Conservation (phyloP, 2,888 invertebrate genomes). For the Nephrotoma flavescens region DNA sequence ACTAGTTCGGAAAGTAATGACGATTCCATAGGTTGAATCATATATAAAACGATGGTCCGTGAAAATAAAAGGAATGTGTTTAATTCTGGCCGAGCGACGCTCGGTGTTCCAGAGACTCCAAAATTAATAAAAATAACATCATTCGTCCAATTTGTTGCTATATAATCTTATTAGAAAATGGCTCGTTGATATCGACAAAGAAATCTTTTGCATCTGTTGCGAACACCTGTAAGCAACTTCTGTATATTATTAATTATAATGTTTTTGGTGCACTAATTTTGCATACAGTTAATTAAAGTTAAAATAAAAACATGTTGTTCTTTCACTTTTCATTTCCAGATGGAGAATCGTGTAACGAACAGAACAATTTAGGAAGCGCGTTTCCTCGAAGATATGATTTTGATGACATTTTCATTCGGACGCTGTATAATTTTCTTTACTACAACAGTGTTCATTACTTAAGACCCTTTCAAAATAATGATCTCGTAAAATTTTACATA, state of each 20-base stretch:
- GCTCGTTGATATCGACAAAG: neutral
- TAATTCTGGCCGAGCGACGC: too few species aligned
- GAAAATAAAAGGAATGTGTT: too few species aligned
- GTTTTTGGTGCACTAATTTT: neutral
- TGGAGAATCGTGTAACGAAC: neutral
- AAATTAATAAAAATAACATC: too few species aligned
- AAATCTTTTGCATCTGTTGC: neutral
- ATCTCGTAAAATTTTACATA: neutral
- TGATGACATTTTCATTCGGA: neutral
- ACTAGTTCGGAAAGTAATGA: too few species aligned
- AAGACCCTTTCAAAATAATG: neutral
- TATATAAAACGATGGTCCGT: too few species aligned
- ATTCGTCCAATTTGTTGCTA: too few species aligned
- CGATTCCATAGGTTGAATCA: too few species aligned
- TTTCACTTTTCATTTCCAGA: neutral
- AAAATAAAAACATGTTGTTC: neutral
- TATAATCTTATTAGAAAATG: too few species aligned
- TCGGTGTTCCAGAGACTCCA: too few species aligned
- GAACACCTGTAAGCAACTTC: neutral
- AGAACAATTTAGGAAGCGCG: neutral
- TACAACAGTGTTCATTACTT: neutral
- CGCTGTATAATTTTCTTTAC: neutral
- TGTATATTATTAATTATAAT: neutral
- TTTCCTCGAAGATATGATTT: neutral
- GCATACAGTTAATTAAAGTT: neutral